Conservation (phyloP, 2,888 invertebrate species). For the Meghimatium bilineatum region DNA sequence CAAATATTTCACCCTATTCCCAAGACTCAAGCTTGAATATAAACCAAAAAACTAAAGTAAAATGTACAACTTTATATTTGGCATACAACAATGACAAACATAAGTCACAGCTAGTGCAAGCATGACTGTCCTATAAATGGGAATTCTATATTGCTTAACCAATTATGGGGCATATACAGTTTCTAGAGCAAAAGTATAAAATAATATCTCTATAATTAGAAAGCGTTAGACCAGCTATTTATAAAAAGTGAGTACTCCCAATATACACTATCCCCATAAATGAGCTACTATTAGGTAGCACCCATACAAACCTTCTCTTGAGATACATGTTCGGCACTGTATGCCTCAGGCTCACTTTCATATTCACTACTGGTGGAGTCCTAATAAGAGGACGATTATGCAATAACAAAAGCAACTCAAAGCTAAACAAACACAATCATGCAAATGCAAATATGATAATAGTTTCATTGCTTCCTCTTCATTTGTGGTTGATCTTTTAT, state of each 20-base stretch:
- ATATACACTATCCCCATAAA: background rate
- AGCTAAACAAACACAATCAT: background rate
- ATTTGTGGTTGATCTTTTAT: too few relatives aligned
- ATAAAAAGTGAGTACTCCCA: background rate
- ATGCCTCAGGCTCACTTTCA: constrained; percentile 12
- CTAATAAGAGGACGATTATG: constrained; percentile 1
- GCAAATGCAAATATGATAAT: too few relatives aligned
- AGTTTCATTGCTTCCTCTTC: too few relatives aligned
- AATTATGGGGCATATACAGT: too few relatives aligned
- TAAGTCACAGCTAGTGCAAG: background rate
- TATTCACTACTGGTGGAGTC: constrained; percentile 11
- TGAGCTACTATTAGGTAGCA: background rate
- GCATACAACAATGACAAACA: background rate
- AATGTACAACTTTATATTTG: background rate
- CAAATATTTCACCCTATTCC: too few relatives aligned
- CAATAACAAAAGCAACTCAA: background rate
- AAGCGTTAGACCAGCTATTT: background rate
- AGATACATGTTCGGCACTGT: background rate
- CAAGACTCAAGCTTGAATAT: too few relatives aligned
- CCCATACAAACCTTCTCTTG: constrained; percentile 40
- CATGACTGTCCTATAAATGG: background rate
- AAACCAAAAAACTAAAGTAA: background rate
- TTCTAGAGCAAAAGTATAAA: background rate
- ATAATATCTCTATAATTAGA: background rate
- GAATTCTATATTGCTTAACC: background rate